phyloP scores from a whole-genome alignment of 2,888 invertebrate species.

The Epistrophe eligans region DNA sequence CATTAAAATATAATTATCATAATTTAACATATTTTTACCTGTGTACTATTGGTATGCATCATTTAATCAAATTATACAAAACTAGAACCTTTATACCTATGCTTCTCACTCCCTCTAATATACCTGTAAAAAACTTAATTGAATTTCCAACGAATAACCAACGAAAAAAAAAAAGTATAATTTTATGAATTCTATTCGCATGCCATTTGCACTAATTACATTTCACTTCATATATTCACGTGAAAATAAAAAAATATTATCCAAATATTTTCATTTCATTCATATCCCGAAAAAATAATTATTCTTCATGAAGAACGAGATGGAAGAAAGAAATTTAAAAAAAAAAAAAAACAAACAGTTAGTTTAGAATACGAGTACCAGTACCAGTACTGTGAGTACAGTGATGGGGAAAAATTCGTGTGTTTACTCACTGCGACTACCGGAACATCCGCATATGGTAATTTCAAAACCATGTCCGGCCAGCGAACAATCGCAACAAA shows the following conservation, averaged over 20 bases:
- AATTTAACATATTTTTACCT: not conserved
- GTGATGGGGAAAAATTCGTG: conserved; percentile 51
- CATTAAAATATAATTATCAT: not conserved
- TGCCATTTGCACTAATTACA: conserved; percentile 67
- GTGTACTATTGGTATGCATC: too few relatives aligned
- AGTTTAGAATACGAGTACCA: not conserved
- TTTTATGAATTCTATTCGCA: conserved; percentile 59
- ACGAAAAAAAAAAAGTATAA: not conserved
- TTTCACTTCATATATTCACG: conserved; percentile 47
- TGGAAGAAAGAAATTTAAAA: not conserved
- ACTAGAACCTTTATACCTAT: too few relatives aligned
- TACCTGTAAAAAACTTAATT: conserved; percentile 8
- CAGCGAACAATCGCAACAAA: conserved; percentile 67
- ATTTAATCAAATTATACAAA: too few relatives aligned
- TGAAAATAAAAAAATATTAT: conserved; percentile 44
- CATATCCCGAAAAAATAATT: conserved; percentile 39
- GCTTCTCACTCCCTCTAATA: not conserved
- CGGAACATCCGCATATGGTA: conserved; percentile 76
- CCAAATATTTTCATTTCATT: conserved; percentile 64
- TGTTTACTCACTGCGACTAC: conserved; percentile 76
- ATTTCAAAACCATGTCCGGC: conserved; percentile 71
- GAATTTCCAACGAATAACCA: not conserved
- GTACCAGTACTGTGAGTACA: not conserved
- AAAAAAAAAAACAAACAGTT: not conserved
- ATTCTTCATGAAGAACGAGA: conserved; percentile 55